phyloP scores from a whole-genome alignment of 1,140 invertebrate genomes.

The Papilio glaucus region DNA sequence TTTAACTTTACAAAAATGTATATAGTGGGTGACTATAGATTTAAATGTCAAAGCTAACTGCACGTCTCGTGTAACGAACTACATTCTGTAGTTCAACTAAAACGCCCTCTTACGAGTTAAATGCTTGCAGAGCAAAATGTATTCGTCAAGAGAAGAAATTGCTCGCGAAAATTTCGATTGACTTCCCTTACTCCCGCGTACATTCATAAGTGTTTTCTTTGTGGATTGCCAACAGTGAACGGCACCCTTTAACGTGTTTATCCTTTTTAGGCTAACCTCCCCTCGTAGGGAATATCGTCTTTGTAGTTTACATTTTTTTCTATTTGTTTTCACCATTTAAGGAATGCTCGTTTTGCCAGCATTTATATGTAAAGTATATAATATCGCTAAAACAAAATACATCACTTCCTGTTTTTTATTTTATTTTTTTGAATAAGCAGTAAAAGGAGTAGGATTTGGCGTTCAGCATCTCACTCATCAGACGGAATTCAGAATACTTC shows the following conservation, averaged over 20 bases:
- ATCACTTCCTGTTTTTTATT: too few relatives aligned
- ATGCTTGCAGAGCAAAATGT: neutral
- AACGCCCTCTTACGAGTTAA: neutral
- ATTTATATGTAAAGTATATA: too few relatives aligned
- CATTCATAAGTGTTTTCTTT: constrained; percentile 80
- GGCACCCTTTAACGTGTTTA: constrained; percentile 77
- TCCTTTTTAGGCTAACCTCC: constrained; percentile 69
- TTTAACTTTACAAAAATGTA: too few relatives aligned
- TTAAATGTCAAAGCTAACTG: neutral
- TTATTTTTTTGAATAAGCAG: too few relatives aligned
- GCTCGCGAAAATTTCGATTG: constrained; percentile 71
- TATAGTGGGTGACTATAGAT: too few relatives aligned
- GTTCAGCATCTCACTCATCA: too few relatives aligned
- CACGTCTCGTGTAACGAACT: neutral
- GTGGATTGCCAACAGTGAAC: constrained; percentile 69
- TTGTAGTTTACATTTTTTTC: constrained; percentile 32
- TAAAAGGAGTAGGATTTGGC: too few relatives aligned
- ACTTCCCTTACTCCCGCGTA: constrained; percentile 55
- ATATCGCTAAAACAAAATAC: too few relatives aligned
- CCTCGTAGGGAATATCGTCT: constrained; percentile 41
- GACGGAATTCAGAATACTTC: too few relatives aligned
- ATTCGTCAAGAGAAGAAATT: constrained; percentile 33
- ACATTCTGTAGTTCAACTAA: neutral
- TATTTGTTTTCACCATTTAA: neutral
- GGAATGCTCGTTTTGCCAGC: neutral